Base-by-base conservation (phyloP, 1,140 invertebrate species). In the Drosophila sucinea region DNA sequence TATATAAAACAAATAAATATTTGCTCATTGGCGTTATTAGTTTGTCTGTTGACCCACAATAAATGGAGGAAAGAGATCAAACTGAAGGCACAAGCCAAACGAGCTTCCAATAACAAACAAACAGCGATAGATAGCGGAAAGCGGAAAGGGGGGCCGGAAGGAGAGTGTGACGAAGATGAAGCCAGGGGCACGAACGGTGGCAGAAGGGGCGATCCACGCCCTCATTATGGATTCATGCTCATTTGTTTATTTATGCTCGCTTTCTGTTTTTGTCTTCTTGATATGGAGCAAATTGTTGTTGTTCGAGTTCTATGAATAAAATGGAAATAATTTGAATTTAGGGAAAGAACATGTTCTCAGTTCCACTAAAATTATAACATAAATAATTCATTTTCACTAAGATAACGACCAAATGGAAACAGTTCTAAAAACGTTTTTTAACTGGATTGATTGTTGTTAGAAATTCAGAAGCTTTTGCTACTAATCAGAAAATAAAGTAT, bases 1-100 rank as follows among this genome's bases (percentile, higher is more conserved):
- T 44, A 27, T 41, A 60, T 60, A 63, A 44, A 63, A 60, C 62
- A 54, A 75, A 77, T 77, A 77, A 77, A 77, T 77, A 77, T 77
- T 77, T 77, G 74, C 74, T 61, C 44, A 77, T 56, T 65, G 73
- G 67, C 66, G 44, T 67, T 77, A 65, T 51, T 64, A 44, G 73
- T 70, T 41, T 63, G 74, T 76, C 66, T 77, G 74, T 77, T 77
- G 74, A 77, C 74, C 74, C 67, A 76, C 73, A 76, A 76, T 76
- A 76, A 76, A 76, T 76, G 73, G 30, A 60, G 73, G 35, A 65
- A 67, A 72, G 66, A 32, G 54, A 44, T 51, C 44, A 51, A 58
- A 35, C 32, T 33, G 41, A 17, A 67, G 67, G 61, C 73, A 70
- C 73, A 76, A 75, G 74, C 74, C 74, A 70, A 61, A 70, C 38